phyloP scores from a whole-genome alignment of 2,797 vertebrate species.

The Crocidura indochinensis region DNA sequence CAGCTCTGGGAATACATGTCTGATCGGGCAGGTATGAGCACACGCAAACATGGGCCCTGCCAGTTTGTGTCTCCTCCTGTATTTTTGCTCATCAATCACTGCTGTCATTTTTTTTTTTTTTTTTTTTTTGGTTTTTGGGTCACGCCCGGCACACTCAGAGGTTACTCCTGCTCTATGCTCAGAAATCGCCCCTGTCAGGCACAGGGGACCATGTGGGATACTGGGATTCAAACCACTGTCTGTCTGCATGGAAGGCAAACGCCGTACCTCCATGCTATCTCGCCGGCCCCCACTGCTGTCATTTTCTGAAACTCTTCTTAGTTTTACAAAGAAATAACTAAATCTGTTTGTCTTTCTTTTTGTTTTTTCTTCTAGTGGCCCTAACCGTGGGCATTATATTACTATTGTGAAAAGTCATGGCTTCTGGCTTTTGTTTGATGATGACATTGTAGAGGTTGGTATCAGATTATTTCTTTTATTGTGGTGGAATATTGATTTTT shows the following conservation, averaged over 20 bases:
- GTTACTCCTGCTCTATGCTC: too few species aligned
- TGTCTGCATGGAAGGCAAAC: too few species aligned
- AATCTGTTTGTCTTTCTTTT: not conserved
- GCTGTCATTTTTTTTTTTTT: not conserved
- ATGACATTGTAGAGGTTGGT: conserved; percentile 99
- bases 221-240: too few species aligned
- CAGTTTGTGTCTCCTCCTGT: too few species aligned
- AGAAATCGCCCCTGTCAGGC: too few species aligned
- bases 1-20: fast-evolving
- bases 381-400: conserved; percentile 98
- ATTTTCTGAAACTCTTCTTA: not conserved
- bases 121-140: too few species aligned
- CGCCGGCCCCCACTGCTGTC: too few species aligned
- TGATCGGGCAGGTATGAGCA: not conserved
- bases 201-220: too few species aligned
- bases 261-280: too few species aligned
- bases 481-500: not conserved
- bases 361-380: conserved; percentile 91
- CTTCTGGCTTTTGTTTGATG: conserved; percentile 99
- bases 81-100: not conserved
- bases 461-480: not conserved
- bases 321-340: not conserved
- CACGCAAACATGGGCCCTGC: too few species aligned
- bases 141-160: too few species aligned
- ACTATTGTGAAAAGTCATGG: conserved; percentile 99